phyloP scores from a whole-genome alignment of 2,113 vertebrate genomes.

The Clarias macrocephalus region DNA sequence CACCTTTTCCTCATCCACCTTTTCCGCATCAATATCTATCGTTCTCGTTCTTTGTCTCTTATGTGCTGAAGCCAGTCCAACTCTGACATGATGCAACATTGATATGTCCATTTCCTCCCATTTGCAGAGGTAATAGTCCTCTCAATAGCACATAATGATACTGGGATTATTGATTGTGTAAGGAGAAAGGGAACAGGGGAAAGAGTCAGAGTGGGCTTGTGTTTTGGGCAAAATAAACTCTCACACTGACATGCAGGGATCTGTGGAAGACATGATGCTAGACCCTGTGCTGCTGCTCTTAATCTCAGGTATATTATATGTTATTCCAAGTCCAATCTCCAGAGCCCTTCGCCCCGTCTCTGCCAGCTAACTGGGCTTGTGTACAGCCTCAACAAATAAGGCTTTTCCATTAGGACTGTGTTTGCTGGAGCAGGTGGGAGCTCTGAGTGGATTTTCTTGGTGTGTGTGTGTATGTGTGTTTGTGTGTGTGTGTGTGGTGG shows the following conservation, averaged over 20 bases:
- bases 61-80: constrained; percentile 2
- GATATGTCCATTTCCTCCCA: constrained; percentile 54
- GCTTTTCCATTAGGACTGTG: constrained; percentile 43
- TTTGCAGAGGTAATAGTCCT: constrained; percentile 54
- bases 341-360: constrained; percentile 4
- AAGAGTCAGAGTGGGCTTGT: constrained; percentile 20
- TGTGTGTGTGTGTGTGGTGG: background rate
- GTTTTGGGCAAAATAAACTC: constrained; percentile 40
- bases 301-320: constrained; percentile 52
- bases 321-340: constrained; percentile 48
- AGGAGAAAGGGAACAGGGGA: constrained; percentile 9
- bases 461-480: too few relatives aligned
- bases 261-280: constrained; percentile 33
- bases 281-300: constrained; percentile 42
- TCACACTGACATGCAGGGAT: constrained; percentile 45
- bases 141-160: constrained; percentile 45
- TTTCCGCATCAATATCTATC: background rate
- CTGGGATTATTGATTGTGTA: constrained; percentile 49
- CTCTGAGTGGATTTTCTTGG: constrained; percentile 47
- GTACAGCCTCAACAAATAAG: constrained; percentile 47
- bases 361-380: constrained; percentile 36
- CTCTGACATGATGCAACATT: constrained; percentile 43
- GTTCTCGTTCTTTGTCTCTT: constrained; percentile 15
- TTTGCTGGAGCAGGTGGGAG: constrained; percentile 39
- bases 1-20: constrained; percentile 2